Evolutionary conservation across 2,113 vertebrate genomes (phyloP).

Genomic region (Semicossyphus pulcher): DNA sequence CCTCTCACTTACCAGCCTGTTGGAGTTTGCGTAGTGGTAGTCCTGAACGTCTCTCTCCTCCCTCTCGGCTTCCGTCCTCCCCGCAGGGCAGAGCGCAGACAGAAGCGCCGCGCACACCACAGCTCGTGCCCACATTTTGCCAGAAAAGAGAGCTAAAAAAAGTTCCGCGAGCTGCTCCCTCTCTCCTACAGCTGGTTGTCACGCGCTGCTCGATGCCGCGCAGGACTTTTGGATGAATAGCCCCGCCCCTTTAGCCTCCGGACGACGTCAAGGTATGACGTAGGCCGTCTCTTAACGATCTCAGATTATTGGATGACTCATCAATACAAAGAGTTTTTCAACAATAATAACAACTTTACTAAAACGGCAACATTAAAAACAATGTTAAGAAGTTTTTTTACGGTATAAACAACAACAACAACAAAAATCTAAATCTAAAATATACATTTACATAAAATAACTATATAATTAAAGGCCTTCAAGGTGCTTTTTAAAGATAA

Average conservation of each 20-base stretch:
- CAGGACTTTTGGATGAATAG: neutral
- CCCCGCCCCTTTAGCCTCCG: conserved; percentile 12
- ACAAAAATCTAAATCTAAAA: no score
- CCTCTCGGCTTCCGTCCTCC: conserved; percentile 73
- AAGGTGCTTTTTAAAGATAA: no score
- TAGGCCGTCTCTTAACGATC: neutral
- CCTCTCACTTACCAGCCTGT: conserved; percentile 73
- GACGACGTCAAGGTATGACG: conserved; percentile 39
- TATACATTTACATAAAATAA: no score
- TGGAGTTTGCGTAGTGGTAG: conserved; percentile 72
- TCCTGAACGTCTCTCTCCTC: conserved; percentile 79
- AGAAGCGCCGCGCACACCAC: conserved; percentile 78
- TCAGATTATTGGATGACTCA: neutral
- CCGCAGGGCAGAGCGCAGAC: conserved; percentile 63
- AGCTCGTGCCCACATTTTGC: conserved; percentile 68
- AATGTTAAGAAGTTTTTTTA: no score
- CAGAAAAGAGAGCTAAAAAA: neutral
- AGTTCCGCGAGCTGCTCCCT: neutral
- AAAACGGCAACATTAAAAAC: no score
- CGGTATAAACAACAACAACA: no score
- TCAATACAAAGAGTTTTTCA: neutral
- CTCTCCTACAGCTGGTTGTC: conserved; percentile 12
- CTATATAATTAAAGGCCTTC: no score
- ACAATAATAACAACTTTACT: no score
- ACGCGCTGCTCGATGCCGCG: conserved; percentile 18